Conservation (phyloP, 2,888 invertebrate genomes). For the Gastrophysa polygoni region DNA sequence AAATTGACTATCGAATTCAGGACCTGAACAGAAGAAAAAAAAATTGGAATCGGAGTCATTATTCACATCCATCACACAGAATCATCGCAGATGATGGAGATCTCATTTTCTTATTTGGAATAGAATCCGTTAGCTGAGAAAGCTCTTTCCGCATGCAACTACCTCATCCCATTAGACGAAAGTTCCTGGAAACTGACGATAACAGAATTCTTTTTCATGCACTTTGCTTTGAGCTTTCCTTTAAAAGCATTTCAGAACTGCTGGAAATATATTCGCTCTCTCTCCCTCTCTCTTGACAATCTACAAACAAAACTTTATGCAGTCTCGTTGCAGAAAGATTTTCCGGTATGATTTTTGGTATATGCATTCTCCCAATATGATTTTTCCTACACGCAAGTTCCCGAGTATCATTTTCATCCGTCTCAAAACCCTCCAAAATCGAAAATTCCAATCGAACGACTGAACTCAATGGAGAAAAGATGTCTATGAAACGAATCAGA, state of each 20-base stretch:
- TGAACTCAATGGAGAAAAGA: too few relatives aligned
- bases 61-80: too few relatives aligned
- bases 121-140: background rate
- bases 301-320: conserved; percentile 34
- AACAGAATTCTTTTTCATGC: conserved; percentile 50
- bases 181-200: conserved; percentile 48
- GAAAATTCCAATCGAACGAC: too few relatives aligned
- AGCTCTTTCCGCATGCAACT: conserved; percentile 19
- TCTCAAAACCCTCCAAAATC: too few relatives aligned
- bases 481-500: too few relatives aligned
- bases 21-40: too few relatives aligned
- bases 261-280: conserved; percentile 40
- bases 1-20: too few relatives aligned
- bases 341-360: conserved; percentile 21
- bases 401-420: too few relatives aligned
- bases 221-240: conserved; percentile 44
- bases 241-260: conserved; percentile 45
- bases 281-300: conserved; percentile 34
- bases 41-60: too few relatives aligned
- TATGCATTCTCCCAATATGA: background rate
- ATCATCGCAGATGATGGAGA: too few relatives aligned
- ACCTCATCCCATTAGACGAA: conserved; percentile 34
- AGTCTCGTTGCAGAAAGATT: conserved; percentile 32
- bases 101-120: background rate
- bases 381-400: background rate